Evolutionary conservation across 2,888 invertebrate species (phyloP).

Genomic region (Hofmannophila pseudospretella): DNA sequence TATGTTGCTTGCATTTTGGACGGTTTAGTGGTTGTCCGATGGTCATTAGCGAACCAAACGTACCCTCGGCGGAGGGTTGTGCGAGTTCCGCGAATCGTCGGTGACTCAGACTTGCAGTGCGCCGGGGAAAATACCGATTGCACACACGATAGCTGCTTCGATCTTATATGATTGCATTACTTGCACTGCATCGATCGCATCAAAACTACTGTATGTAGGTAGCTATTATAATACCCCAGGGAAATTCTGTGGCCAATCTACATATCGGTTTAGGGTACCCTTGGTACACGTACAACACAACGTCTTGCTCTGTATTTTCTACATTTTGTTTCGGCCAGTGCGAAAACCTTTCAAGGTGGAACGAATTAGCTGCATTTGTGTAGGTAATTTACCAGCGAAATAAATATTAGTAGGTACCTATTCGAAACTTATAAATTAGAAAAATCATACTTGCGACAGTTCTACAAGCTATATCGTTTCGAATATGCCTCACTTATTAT

Average conservation of each 20-base stretch:
- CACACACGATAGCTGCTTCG: conserved; percentile 51
- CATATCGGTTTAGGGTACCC: conserved; percentile 11
- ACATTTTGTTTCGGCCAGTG: conserved; percentile 8
- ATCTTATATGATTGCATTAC: conserved; percentile 45
- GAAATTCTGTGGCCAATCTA: conserved; percentile 29
- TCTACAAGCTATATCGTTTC: neutral
- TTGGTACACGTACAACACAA: conserved; percentile 5
- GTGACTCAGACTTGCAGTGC: conserved; percentile 56
- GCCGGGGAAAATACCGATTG: conserved; percentile 60
- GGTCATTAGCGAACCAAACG: conserved; percentile 67
- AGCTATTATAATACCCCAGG: conserved; percentile 30
- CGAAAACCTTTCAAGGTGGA: neutral
- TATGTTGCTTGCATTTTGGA: conserved; percentile 46
- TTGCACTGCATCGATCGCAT: conserved; percentile 36
- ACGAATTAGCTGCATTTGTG: no score
- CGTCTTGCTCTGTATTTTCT: conserved; percentile 6
- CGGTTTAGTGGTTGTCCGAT: conserved; percentile 57
- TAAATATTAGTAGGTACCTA: no score
- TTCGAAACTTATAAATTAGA: no score
- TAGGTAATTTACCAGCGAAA: no score
- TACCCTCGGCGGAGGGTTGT: conserved; percentile 61
- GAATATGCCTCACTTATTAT: conserved; percentile 4
- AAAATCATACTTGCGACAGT: no score
- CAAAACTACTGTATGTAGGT: conserved; percentile 35
- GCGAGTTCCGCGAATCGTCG: conserved; percentile 59